Conservation (phyloP, 2,797 vertebrate species). For the Falco rusticolus region DNA sequence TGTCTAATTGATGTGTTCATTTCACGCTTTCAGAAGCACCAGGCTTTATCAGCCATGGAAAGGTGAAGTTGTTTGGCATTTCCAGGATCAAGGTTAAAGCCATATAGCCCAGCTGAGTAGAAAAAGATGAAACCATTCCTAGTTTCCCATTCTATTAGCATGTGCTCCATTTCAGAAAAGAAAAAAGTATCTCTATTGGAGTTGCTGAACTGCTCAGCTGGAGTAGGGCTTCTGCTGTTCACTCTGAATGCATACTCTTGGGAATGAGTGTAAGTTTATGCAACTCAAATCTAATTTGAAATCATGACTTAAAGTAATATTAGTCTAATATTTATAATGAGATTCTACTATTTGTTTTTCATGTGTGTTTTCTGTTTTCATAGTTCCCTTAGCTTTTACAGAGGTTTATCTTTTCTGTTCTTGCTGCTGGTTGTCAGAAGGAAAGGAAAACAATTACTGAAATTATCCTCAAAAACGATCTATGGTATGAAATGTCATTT, state of each 20-base stretch:
- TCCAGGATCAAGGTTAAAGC: neutral
- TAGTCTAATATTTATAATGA: neutral
- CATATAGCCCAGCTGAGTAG: neutral
- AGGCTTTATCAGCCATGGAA: neutral
- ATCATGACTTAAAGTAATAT: neutral
- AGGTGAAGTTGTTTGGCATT: neutral
- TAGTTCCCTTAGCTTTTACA: neutral
- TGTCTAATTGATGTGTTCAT: neutral
- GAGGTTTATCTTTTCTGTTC: constrained; percentile 11
- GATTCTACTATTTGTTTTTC: neutral
- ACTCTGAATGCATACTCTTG: neutral
- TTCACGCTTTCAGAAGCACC: neutral
- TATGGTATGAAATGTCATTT: constrained; percentile 16
- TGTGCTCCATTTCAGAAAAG: neutral
- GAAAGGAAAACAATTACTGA: constrained; percentile 44
- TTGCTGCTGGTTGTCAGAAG: constrained; percentile 17
- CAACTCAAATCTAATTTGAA: neutral
- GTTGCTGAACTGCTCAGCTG: neutral
- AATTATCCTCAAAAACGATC: constrained; percentile 29
- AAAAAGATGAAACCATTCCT: neutral
- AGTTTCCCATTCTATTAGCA: neutral
- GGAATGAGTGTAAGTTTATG: neutral
- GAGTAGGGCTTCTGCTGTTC: neutral
- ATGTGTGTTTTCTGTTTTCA: neutral
- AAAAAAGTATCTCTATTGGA: neutral